Percentiles rank a stretch among this genome's conserved stretches.
phyloP scores from a whole-genome alignment of 2,888 invertebrate genomes.

The Drosophila melanosoma region DNA sequence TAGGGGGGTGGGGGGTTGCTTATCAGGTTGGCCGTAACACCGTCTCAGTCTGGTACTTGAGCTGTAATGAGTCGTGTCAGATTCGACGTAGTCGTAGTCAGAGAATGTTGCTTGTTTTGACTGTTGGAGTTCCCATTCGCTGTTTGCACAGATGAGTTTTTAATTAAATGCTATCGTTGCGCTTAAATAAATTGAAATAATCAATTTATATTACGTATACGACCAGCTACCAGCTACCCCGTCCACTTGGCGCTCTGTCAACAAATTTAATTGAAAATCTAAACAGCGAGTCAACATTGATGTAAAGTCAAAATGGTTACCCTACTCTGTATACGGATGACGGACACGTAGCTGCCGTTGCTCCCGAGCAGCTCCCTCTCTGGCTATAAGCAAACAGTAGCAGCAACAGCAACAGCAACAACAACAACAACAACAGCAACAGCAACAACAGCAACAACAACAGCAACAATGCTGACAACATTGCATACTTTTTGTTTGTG shows the following conservation, averaged over 20 bases:
- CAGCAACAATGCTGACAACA: slow-evolving; percentile 44
- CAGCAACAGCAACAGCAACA: slow-evolving; percentile 34
- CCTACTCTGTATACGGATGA: slow-evolving; percentile 33
- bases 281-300: slow-evolving; percentile 77
- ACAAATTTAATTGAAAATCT: slow-evolving; percentile 82
- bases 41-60: slow-evolving; percentile 64
- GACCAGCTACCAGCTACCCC: slow-evolving; percentile 18
- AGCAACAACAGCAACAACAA: slow-evolving; percentile 13
- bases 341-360: slow-evolving; percentile 37
- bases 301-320: slow-evolving; percentile 62
- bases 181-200: slow-evolving; percentile 78
- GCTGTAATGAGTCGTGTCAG: slow-evolving; percentile 77
- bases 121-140: slow-evolving; percentile 9
- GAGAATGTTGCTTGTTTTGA: neutral
- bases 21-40: slow-evolving; percentile 46
- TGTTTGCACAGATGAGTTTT: slow-evolving; percentile 78
- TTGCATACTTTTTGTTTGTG: slow-evolving; percentile 78
- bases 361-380: slow-evolving; percentile 19
- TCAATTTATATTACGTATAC: slow-evolving; percentile 79
- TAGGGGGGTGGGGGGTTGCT: slow-evolving; percentile 5
- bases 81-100: slow-evolving; percentile 8
- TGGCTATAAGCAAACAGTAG: slow-evolving; percentile 52
- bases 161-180: slow-evolving; percentile 79
- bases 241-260: slow-evolving; percentile 53
- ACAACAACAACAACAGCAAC: slow-evolving; percentile 20